phyloP scores from a whole-genome alignment of 1,140 invertebrate genomes.

The Caenorhabditis brenneri region DNA sequence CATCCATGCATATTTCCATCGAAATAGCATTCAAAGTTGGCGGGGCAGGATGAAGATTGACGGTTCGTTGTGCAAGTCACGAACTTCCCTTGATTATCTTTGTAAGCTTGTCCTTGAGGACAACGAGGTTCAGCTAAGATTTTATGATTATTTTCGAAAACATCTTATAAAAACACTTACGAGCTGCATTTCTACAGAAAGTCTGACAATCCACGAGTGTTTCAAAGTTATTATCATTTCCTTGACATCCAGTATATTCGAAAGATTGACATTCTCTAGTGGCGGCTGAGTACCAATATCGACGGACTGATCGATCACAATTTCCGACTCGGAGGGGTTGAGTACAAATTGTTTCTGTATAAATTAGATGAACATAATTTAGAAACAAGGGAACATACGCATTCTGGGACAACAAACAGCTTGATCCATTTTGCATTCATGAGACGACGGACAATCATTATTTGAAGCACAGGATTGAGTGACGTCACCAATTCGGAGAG shows the following conservation, averaged over 20 bases:
- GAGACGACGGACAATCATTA: conserved; percentile 56
- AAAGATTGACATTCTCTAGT: conserved; percentile 54
- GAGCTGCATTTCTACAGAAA: conserved; percentile 56
- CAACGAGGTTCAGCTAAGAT: conserved; percentile 51
- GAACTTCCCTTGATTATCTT: conserved; percentile 53
- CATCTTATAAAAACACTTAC: background rate
- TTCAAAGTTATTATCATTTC: conserved; percentile 59
- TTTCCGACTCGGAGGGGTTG: conserved; percentile 58
- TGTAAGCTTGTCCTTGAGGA: conserved; percentile 57
- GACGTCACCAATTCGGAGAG: conserved; percentile 53
- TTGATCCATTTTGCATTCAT: conserved; percentile 58
- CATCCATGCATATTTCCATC: conserved; percentile 56
- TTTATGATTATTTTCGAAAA: background rate
- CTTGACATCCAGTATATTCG: conserved; percentile 57
- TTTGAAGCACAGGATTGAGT: conserved; percentile 54
- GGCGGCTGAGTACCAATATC: conserved; percentile 54
- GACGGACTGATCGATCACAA: conserved; percentile 52
- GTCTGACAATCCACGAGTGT: conserved; percentile 56
- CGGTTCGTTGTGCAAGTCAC: conserved; percentile 49
- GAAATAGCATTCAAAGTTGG: conserved; percentile 55
- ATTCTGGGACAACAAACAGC: conserved; percentile 56
- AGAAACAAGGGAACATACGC: conserved; percentile 53
- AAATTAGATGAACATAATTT: background rate
- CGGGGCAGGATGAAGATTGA: conserved; percentile 48
- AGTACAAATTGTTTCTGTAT: conserved; percentile 55